Evolutionary conservation across 2,888 invertebrate species (phyloP).

Genomic region (Erpobdella octoculata): DNA sequence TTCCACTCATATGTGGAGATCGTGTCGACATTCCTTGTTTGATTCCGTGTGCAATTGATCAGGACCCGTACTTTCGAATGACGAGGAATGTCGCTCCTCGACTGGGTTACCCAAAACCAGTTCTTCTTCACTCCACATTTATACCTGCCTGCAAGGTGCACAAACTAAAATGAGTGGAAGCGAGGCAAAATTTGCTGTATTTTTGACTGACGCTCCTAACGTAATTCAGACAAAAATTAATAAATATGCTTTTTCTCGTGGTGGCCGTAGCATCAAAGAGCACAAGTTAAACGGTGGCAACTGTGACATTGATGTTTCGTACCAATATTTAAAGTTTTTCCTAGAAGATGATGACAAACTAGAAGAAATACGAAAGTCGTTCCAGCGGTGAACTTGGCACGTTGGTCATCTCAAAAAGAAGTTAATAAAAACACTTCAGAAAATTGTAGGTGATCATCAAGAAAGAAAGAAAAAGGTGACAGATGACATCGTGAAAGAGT

Average conservation of each 20-base stretch:
- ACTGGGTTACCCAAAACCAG: slow-evolving; percentile 77
- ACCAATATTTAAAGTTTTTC: slow-evolving; percentile 87
- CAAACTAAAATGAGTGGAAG: slow-evolving; percentile 98
- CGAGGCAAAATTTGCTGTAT: slow-evolving; percentile 84
- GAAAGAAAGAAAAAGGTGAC: slow-evolving; percentile 69
- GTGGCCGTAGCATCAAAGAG: slow-evolving; percentile 83
- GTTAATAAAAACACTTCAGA: slow-evolving; percentile 71
- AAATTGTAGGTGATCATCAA: slow-evolving; percentile 75
- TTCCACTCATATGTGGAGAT: slow-evolving; percentile 72
- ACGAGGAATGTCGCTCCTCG: slow-evolving; percentile 92
- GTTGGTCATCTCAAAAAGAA: slow-evolving; percentile 90
- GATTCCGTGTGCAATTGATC: slow-evolving; percentile 97
- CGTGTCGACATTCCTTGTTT: slow-evolving; percentile 70
- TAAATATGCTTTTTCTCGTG: slow-evolving; percentile 85
- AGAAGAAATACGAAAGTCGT: slow-evolving; percentile 61
- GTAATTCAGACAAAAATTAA: slow-evolving; percentile 86
- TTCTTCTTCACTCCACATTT: slow-evolving; percentile 77
- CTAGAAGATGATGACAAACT: slow-evolving; percentile 81
- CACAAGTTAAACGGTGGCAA: slow-evolving; percentile 81
- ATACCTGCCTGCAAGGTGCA: slow-evolving; percentile 91
- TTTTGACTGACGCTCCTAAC: slow-evolving; percentile 85
- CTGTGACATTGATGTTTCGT: slow-evolving; percentile 88
- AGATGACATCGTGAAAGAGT: slow-evolving; percentile 73
- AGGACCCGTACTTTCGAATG: slow-evolving; percentile 98
- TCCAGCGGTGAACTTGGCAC: slow-evolving; percentile 76